These are phyloP conservation scores for Chaetops frenatus DNA, from an alignment of 2,113 vertebrate species.

Conservation along the genomic window DNA sequence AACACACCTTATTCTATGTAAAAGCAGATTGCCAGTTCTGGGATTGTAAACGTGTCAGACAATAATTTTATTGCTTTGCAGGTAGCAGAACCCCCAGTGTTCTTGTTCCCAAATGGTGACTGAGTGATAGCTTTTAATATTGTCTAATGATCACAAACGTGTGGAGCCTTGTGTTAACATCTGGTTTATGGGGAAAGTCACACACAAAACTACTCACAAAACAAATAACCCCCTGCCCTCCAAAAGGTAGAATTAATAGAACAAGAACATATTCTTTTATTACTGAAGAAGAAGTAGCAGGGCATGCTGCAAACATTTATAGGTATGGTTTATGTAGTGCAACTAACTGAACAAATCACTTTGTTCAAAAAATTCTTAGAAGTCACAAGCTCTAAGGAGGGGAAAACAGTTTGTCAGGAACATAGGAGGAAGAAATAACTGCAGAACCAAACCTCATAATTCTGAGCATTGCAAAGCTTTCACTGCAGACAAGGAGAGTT, in stretches of 20 bases:
- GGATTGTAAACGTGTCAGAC: constrained; percentile 59
- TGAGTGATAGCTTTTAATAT: constrained; percentile 61
- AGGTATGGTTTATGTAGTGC: neutral
- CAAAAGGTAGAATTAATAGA: constrained; percentile 50
- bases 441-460: neutral
- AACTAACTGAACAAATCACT: neutral
- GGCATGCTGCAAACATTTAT: neutral
- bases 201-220: neutral
- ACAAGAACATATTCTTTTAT: constrained; percentile 19
- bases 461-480: neutral
- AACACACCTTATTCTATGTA: neutral
- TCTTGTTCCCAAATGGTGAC: constrained; percentile 51
- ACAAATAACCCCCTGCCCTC: constrained; percentile 9
- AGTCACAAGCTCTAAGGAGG: neutral
- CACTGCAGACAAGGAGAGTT: neutral
- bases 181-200: constrained; percentile 52
- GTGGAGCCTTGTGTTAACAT: constrained; percentile 53
- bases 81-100: constrained; percentile 50
- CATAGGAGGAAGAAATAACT: neutral
- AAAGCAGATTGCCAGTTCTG: constrained; percentile 59
- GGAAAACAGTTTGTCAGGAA: neutral
- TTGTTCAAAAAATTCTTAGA: neutral
- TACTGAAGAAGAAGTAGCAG: constrained; percentile 4
- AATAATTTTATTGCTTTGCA: constrained; percentile 68
- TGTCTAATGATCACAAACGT: constrained; percentile 65